Conservation (phyloP, 2,113 vertebrate genomes). For the Thermophis baileyi region DNA sequence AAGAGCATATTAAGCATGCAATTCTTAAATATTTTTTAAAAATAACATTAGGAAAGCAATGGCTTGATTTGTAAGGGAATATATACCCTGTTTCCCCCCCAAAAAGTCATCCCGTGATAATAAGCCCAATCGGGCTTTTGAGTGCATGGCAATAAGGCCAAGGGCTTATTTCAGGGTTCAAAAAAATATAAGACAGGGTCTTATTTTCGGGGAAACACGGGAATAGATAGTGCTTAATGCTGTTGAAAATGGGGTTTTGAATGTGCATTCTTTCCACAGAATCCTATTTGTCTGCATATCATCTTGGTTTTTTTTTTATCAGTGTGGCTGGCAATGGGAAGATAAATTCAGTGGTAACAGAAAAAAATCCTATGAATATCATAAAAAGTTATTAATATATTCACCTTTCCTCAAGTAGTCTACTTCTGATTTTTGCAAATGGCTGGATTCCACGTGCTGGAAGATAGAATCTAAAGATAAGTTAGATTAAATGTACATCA, state of each 20-base stretch:
- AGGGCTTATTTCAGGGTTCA: too few species aligned
- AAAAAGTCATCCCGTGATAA: too few species aligned
- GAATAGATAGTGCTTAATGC: background rate
- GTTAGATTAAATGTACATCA: background rate
- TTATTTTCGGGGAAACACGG: too few species aligned
- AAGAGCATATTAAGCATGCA: background rate
- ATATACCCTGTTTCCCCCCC: too few species aligned
- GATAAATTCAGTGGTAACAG: background rate
- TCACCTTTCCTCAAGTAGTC: background rate
- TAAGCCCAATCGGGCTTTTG: too few species aligned
- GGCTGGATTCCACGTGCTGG: background rate
- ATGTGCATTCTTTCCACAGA: background rate
- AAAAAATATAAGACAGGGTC: too few species aligned
- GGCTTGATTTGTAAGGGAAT: background rate
- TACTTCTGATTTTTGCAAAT: constrained; percentile 6
- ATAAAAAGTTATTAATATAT: background rate
- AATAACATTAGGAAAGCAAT: background rate
- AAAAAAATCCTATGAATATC: background rate
- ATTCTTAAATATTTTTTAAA: background rate
- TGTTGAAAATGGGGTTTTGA: background rate
- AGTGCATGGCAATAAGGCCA: too few species aligned
- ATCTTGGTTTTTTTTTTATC: background rate
- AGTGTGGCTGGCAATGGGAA: background rate
- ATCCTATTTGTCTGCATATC: background rate
- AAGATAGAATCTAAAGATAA: constrained; percentile 14